Evolutionary conservation across 2,888 invertebrate genomes (phyloP), one percentile per base, ranked within the genome.

Genomic region (Baronia brevicornis): DNA sequence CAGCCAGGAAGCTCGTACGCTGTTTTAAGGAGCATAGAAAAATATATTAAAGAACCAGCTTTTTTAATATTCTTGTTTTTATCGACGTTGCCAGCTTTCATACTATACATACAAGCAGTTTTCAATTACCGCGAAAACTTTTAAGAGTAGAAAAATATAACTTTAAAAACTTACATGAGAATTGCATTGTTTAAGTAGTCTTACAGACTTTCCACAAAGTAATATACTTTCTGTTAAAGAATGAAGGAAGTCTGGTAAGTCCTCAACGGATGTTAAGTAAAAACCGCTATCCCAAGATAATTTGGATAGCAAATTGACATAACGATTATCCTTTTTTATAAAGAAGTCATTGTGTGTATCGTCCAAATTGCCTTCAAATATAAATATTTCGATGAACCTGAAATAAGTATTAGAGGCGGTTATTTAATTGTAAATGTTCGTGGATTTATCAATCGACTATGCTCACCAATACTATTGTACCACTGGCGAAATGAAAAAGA

Each of bases 261-360:
- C 82, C 5, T 87, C 71, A 43, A 79, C 64, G 39, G 71, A 61
- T 0, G 77, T 60, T 28, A 88, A 71, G 13, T 74, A 77, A 56
- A 88, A 90, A 4, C 88, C 88, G 51, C 88, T 86, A 10, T 89
- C 90, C 91, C 91, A 91, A 53, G 89, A 91, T 2, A 87, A 82
- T 38, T 90, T 87, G 0, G 87, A 87, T 10, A 86, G 78, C 14
- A 88, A 87, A 40, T 89, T 86, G 8, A 89, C 78, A 48, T 90
- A 90, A 38, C 90, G 88, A 0, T 84, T 78, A 53, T 90, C 89
- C 8, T 89, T 86, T 27, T 88, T 87, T 30, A 97, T 91, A 71
- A 96, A 96, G 51, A 96, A 94, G 73, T 96, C 96, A 46, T 91
- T 90, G 54, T 89, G 90, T 6, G 87, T 85, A 65, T 96, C 96